phyloP scores from a whole-genome alignment of 2,113 vertebrate genomes.

The Onychorhynchus coronatus region DNA sequence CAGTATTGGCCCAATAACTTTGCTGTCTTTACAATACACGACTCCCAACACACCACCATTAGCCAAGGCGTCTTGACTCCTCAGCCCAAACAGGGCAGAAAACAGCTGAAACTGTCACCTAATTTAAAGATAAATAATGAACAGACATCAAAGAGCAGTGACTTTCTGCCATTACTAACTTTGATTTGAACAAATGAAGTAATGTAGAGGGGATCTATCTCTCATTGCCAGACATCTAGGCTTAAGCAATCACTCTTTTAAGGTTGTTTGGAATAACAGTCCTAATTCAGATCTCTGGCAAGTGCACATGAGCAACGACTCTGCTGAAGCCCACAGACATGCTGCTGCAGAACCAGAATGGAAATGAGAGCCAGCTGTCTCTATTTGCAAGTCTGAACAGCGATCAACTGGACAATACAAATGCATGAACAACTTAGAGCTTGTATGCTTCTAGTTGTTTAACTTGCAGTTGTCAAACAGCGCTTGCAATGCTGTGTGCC shows the following conservation, averaged over 20 bases:
- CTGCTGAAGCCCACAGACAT: not conserved
- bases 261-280: not conserved
- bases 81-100: not conserved
- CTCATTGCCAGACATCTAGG: not conserved
- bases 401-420: not conserved
- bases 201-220: not conserved
- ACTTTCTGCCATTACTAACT: not conserved
- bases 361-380: not conserved
- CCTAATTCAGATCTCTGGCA: not conserved
- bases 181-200: not conserved
- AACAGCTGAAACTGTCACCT: not conserved
- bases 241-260: not conserved
- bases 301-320: not conserved
- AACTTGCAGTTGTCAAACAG: not conserved
- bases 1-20: not conserved
- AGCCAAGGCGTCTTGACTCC: not conserved
- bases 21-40: not conserved
- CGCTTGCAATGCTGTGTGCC: not conserved
- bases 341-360: not conserved
- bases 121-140: not conserved
- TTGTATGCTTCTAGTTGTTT: not conserved
- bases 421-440: not conserved
- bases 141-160: not conserved
- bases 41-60: rapidly evolving
- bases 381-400: not conserved